A percentile compares a stretch with the other conserved stretches of the same genome.
These are phyloP conservation scores for Neopelma chrysocephalum DNA, from an alignment of 2,797 vertebrate species.

Conservation along the genomic window DNA sequence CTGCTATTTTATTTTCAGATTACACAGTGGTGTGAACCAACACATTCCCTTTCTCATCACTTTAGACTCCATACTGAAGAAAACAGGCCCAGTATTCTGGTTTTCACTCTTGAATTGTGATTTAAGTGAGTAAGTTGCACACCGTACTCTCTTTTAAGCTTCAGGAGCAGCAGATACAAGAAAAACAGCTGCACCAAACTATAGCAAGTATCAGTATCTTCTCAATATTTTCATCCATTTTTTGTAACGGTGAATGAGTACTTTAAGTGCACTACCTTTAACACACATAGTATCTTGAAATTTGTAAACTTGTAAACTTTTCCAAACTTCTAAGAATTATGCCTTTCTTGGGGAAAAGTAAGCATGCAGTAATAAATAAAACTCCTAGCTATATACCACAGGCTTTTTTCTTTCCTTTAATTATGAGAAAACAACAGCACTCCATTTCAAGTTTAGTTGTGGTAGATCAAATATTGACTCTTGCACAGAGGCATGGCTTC, in stretches of 20 bases:
- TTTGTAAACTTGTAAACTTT: background rate
- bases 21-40: fast-evolving
- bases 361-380: background rate
- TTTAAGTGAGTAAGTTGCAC: background rate
- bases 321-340: background rate
- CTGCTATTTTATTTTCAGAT: background rate
- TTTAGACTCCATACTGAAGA: background rate
- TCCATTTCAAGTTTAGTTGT: background rate
- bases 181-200: background rate
- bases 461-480: background rate
- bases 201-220: background rate
- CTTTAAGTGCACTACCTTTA: background rate
- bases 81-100: background rate
- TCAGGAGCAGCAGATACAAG: background rate
- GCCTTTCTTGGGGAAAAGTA: background rate
- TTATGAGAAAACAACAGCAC: background rate
- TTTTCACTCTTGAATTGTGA: background rate
- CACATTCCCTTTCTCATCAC: background rate
- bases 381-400: background rate
- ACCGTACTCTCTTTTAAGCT: background rate
- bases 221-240: background rate
- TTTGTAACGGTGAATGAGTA: background rate
- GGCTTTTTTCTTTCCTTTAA: background rate
- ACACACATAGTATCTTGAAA: background rate
- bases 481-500: background rate